Percentiles rank a stretch among this genome's conserved stretches.
Conservation (phyloP, 2,113 vertebrate genomes). For the Benitochromis conjunctus region DNA sequence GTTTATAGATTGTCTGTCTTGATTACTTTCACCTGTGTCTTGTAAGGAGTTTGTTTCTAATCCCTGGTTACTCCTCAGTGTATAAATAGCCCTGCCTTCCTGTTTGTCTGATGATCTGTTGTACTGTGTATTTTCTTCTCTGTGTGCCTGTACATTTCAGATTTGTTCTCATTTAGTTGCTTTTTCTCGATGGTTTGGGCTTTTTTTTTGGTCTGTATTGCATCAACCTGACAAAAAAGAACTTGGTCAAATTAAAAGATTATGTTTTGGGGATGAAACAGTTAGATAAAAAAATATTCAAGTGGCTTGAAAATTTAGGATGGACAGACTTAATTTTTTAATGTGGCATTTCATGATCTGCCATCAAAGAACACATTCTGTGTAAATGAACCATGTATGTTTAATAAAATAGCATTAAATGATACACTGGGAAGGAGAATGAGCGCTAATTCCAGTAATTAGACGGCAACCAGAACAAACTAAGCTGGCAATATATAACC, state of each 20-base stretch:
- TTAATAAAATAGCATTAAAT: not conserved
- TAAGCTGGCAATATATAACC: no score
- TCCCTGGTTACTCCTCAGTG: no score
- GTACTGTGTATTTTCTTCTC: no score
- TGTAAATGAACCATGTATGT: rapidly evolving
- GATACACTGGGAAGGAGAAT: no score
- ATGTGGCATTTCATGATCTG: not conserved
- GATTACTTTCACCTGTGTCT: no score
- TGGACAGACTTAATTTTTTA: not conserved
- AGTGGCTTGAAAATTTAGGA: rapidly evolving
- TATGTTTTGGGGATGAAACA: not conserved
- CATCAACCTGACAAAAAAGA: not conserved
- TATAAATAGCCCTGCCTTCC: no score
- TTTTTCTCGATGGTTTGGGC: not conserved
- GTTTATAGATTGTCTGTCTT: no score
- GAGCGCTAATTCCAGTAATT: no score
- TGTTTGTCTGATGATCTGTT: no score
- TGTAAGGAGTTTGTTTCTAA: no score
- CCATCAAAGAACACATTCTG: not conserved
- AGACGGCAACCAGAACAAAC: no score
- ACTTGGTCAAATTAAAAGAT: not conserved
- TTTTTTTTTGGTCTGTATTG: not conserved
- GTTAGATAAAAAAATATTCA: rapidly evolving
- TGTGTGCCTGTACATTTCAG: not conserved
- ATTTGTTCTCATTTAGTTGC: not conserved